Evolutionary conservation across 2,113 vertebrate species (phyloP), one percentile per base, ranked within the genome.

Genomic region (Brachypteracias leptosomus): DNA sequence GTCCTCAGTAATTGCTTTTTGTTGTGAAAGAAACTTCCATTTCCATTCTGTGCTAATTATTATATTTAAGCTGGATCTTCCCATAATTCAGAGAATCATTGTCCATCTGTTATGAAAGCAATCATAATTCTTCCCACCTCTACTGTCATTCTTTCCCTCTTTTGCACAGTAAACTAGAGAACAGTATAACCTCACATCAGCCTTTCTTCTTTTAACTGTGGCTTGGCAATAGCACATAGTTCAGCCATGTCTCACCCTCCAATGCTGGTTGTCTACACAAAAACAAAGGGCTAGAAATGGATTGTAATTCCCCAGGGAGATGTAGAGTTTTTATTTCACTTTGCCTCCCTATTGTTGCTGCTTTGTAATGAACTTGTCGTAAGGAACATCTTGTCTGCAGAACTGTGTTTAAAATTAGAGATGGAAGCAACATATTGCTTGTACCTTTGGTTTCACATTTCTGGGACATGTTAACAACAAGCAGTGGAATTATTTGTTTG

Each of bases 181-280:
- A 38, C 13, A 24, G 57, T 7, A 16, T 70, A 71, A 28, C 35
- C 35, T 75, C 81, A 40, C 40, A 38, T 25, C 24, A 61, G 13
- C 35, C 66, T 82, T 55, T 40, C 52, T 46, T 40, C 74, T 88
- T 85, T 78, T 54, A 79, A 13, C 46, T n/a, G 38, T 1, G 5
- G 35, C 46, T 42, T 68, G 55, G 57, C 38, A 63, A 25, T 22
- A 62, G 22, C 55, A 26, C 0, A 0, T 4, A 38, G 33, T 65
- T 85, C 79, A 70, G 46, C 66, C 44, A 3, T 22, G 21, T 28
- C 79, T 62, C 76, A 26, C 6, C 22, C 40, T 57, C 31, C 2
- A 1, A 14, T 72, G 51, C 40, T 3, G 7, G 25, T 44, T 94
- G 29, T 5, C 82, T n/a, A 12, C 46, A 26, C 22, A 63, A 55